phyloP scores from a whole-genome alignment of 2,888 invertebrate genomes.

The Tipula helvola region DNA sequence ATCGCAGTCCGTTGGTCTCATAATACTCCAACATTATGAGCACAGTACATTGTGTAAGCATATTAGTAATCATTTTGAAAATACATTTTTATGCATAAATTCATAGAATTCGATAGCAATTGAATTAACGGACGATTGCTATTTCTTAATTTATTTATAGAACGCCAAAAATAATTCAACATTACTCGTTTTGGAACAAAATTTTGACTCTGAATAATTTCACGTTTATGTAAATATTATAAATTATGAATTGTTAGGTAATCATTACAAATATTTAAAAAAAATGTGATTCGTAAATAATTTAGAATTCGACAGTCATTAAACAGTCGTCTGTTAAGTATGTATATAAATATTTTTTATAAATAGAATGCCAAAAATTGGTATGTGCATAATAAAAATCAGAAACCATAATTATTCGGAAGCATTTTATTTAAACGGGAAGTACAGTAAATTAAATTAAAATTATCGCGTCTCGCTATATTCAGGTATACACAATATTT shows the following conservation, averaged over 20 bases:
- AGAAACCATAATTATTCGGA: not conserved
- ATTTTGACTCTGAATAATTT: too few relatives aligned
- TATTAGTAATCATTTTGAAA: not conserved
- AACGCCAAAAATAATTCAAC: not conserved
- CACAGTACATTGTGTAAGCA: not conserved
- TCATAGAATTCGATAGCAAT: not conserved
- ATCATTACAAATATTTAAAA: too few relatives aligned
- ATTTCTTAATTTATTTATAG: not conserved
- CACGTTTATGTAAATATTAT: too few relatives aligned
- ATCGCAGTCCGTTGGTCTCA: not conserved
- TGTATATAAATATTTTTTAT: not conserved
- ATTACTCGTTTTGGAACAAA: too few relatives aligned
- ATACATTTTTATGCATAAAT: not conserved
- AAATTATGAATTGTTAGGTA: too few relatives aligned
- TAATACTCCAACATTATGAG: not conserved
- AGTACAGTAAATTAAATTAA: not conserved
- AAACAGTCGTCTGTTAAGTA: not conserved
- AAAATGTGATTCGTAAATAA: not conserved
- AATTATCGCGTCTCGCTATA: not conserved
- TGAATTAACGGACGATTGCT: not conserved
- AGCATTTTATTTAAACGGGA: not conserved
- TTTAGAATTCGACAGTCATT: not conserved
- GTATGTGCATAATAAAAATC: not conserved
- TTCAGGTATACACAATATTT: not conserved
- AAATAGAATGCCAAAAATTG: not conserved